Evolutionary conservation across 1,140 invertebrate species (phyloP).

Genomic region (Drosophila rufa): DNA sequence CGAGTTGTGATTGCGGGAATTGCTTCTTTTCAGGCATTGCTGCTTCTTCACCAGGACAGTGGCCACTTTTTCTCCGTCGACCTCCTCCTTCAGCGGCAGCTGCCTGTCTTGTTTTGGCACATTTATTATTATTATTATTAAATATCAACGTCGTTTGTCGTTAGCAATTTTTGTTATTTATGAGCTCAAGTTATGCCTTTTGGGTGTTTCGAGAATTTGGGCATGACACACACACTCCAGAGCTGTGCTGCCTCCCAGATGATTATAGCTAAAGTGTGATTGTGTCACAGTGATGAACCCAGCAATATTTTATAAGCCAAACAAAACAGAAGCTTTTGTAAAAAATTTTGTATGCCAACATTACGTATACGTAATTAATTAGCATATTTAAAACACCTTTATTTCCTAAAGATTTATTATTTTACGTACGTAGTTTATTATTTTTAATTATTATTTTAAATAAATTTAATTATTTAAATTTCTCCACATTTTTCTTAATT

Average conservation of each 20-base stretch:
- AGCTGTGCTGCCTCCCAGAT: conserved; percentile 30
- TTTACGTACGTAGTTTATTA: neutral
- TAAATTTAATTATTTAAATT: too few relatives aligned
- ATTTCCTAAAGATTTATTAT: neutral
- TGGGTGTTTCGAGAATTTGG: conserved; percentile 82
- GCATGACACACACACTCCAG: conserved; percentile 38
- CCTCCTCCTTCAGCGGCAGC: conserved; percentile 44
- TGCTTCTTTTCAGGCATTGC: conserved; percentile 34
- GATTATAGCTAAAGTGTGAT: conserved; percentile 29
- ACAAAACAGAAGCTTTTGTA: neutral
- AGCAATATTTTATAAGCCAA: neutral
- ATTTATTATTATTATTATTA: conserved; percentile 81
- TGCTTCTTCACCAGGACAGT: conserved; percentile 32
- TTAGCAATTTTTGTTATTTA: conserved; percentile 84
- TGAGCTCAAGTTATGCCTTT: conserved; percentile 84
- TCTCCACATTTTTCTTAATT: too few relatives aligned
- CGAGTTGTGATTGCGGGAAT: conserved; percentile 82
- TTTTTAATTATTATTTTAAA: too few relatives aligned
- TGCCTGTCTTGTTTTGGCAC: conserved; percentile 71
- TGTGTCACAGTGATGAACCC: conserved; percentile 12
- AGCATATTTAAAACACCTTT: neutral
- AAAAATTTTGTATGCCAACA: neutral
- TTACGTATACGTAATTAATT: conserved; percentile 1
- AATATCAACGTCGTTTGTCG: conserved; percentile 79
- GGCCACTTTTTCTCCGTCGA: conserved; percentile 27